Evolutionary conservation across 1,140 invertebrate genomes (phyloP).

Genomic region (Campoletis sonorensis): DNA sequence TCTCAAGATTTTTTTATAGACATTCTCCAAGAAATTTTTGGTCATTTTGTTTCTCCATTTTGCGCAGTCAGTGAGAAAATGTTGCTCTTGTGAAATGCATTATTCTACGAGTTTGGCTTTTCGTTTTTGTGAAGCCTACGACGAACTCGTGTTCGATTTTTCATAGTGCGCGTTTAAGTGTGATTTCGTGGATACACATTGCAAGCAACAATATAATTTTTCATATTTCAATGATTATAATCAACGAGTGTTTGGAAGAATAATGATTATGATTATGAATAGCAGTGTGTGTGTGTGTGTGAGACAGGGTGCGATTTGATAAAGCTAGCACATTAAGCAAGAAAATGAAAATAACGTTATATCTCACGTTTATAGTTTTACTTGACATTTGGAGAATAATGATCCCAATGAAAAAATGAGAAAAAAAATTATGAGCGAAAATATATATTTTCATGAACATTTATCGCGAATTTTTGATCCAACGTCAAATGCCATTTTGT

Average conservation of each 20-base stretch:
- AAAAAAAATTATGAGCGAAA: too few species aligned
- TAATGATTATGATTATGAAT: not conserved
- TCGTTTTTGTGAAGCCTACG: not conserved
- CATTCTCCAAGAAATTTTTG: too few species aligned
- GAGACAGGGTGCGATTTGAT: slow-evolving; percentile 20
- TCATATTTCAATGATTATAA: not conserved
- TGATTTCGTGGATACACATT: not conserved
- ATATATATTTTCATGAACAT: too few species aligned
- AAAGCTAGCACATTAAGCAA: slow-evolving; percentile 42
- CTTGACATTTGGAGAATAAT: too few species aligned
- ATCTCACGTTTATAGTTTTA: slow-evolving; percentile 3
- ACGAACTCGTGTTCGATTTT: not conserved
- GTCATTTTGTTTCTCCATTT: not conserved
- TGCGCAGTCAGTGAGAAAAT: slow-evolving; percentile 14
- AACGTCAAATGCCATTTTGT: too few species aligned
- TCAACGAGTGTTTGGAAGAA: not conserved
- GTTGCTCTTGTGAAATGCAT: not conserved
- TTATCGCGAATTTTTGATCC: too few species aligned
- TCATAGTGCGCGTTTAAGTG: not conserved
- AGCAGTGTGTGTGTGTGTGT: slow-evolving; percentile 11
- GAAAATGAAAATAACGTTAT: not conserved
- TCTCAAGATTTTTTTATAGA: too few species aligned
- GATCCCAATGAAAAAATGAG: too few species aligned
- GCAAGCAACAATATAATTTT: slow-evolving; percentile 26
- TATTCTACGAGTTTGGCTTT: slow-evolving; percentile 14